Evolutionary conservation across 2,888 invertebrate species (phyloP).

Genomic region (Oasisia sp.): DNA sequence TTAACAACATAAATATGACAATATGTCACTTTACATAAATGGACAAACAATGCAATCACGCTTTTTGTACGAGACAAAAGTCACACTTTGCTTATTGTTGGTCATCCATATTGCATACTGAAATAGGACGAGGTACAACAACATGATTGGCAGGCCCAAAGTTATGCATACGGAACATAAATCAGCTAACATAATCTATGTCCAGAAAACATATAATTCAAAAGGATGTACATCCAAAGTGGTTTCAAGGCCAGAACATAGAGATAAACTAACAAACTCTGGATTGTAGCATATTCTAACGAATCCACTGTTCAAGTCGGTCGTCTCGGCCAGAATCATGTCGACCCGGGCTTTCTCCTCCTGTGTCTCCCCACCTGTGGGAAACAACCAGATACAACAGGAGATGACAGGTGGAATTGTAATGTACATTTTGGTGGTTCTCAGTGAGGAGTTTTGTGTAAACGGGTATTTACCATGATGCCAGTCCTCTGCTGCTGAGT

Average conservation of each 20-base stretch:
- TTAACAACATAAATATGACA: no score
- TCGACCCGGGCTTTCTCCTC: not conserved
- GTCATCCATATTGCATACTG: not conserved
- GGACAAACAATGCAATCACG: no score
- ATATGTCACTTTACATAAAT: no score
- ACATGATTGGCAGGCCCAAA: not conserved
- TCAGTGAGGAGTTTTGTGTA: no score
- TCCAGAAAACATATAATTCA: not conserved
- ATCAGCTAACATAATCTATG: not conserved
- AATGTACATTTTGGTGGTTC: no score
- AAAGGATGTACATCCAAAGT: not conserved
- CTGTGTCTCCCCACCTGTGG: not conserved
- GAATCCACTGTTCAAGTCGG: not conserved
- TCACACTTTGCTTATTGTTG: no score
- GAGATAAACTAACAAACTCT: conserved; percentile 8
- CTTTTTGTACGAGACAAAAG: no score
- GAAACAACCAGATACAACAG: conserved; percentile 1
- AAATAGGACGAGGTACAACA: not conserved
- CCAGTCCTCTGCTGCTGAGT: no score
- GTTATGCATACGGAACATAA: not conserved
- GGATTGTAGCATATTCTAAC: conserved; percentile 23
- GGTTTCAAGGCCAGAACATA: not conserved
- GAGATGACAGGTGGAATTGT: no score
- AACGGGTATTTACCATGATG: no score
- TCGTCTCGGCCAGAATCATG: not conserved